These are phyloP conservation scores for Acronicta leporina DNA, from an alignment of 2,888 invertebrate species.

Conservation along the genomic window DNA sequence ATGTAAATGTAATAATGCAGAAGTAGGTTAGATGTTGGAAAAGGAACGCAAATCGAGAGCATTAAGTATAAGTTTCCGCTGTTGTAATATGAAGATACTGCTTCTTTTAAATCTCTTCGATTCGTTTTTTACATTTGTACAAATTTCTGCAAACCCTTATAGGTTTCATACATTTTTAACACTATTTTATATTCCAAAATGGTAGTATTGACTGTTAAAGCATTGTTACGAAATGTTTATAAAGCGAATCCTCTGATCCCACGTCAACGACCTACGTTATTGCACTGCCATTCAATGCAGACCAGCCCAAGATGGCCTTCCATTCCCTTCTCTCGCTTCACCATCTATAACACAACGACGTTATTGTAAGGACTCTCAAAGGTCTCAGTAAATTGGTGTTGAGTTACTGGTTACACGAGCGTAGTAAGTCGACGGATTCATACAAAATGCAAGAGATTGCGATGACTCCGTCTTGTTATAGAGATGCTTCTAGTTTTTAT, in stretches of 20 bases:
- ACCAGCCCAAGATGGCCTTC: conserved; percentile 52
- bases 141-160: no score
- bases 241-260: conserved; percentile 40
- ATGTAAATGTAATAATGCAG: no score
- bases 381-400: conserved; percentile 37
- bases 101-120: no score
- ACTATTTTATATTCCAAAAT: background rate
- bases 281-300: conserved; percentile 55
- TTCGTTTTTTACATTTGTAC: no score
- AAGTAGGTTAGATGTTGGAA: no score
- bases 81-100: no score
- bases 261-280: conserved; percentile 66
- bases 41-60: no score
- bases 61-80: no score
- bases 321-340: conserved; percentile 21
- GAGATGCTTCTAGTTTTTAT: conserved; percentile 31
- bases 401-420: conserved; percentile 16
- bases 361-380: conserved; percentile 29
- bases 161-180: no score
- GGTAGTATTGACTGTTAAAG: conserved; percentile 2
- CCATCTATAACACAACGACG: conserved; percentile 12
- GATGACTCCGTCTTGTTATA: conserved; percentile 41
- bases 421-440: conserved; percentile 43
- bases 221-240: conserved; percentile 23
- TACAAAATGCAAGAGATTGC: conserved; percentile 60